phyloP scores from a whole-genome alignment of 1,140 invertebrate species.

The Cyrtorhinus lividipennis region DNA sequence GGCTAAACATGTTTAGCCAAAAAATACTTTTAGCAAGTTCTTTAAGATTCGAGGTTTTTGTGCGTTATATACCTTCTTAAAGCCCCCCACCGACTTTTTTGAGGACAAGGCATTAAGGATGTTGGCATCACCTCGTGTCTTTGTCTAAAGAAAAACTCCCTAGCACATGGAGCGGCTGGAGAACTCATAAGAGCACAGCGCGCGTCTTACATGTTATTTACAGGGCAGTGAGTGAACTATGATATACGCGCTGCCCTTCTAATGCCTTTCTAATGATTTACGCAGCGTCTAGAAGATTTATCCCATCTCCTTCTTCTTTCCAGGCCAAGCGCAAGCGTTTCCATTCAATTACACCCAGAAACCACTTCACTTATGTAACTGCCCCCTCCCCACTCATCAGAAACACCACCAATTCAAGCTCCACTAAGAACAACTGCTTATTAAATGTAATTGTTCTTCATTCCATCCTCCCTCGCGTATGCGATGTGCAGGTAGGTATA shows the following conservation, averaged over 20 bases:
- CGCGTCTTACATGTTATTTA: slow-evolving; percentile 1
- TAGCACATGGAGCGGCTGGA: too few species aligned
- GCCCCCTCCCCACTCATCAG: neutral
- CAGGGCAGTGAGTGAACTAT: neutral
- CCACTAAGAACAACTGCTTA: neutral
- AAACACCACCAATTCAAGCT: slow-evolving; percentile 3
- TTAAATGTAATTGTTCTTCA: slow-evolving; percentile 4
- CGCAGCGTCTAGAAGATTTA: neutral
- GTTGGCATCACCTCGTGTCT: too few species aligned
- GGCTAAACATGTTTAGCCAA: too few species aligned
- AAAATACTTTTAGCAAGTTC: too few species aligned
- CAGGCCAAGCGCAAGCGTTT: neutral
- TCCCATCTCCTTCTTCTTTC: slow-evolving; percentile 2
- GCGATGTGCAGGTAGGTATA: too few species aligned
- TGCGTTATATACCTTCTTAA: too few species aligned
- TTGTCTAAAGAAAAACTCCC: too few species aligned
- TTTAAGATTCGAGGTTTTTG: too few species aligned
- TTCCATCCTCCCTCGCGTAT: neutral
- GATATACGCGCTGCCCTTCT: neutral
- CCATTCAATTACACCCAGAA: slow-evolving; percentile 8
- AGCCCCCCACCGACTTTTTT: too few species aligned
- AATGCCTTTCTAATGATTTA: slow-evolving; percentile 4
- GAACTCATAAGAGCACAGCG: too few species aligned
- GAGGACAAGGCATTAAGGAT: too few species aligned
- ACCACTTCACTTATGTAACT: slow-evolving; percentile 7